phyloP scores from a whole-genome alignment of 2,888 invertebrate genomes.

The Orthosia cruda region DNA sequence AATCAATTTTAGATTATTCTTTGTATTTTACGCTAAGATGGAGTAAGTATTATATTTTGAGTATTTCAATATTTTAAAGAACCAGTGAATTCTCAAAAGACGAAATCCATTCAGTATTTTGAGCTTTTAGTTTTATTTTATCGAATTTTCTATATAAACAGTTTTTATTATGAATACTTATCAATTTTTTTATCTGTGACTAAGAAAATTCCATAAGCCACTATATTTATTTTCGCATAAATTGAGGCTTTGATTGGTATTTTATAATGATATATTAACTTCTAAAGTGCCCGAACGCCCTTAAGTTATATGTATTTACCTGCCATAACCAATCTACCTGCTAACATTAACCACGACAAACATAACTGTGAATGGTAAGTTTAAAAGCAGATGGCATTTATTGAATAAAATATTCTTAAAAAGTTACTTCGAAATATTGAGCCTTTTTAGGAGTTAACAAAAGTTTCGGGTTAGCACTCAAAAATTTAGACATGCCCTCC shows the following conservation, averaged over 20 bases:
- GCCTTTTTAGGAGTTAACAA: background rate
- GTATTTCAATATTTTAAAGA: background rate
- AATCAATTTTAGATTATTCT: conserved; percentile 12
- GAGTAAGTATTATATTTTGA: background rate
- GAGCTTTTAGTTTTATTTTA: background rate
- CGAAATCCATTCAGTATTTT: background rate
- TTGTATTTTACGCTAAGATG: conserved; percentile 22
- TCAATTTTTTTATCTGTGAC: too few relatives aligned
- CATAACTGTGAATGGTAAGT: background rate
- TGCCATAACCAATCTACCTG: background rate
- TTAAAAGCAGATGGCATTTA: background rate
- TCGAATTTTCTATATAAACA: background rate
- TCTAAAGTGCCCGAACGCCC: background rate
- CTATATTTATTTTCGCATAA: too few relatives aligned
- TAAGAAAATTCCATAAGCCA: too few relatives aligned
- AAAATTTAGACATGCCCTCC: too few relatives aligned
- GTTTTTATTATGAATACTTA: too few relatives aligned
- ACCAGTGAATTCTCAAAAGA: background rate
- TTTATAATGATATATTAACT: too few relatives aligned
- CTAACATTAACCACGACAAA: background rate
- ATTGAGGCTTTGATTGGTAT: too few relatives aligned
- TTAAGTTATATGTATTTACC: too few relatives aligned
- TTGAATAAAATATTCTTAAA: background rate
- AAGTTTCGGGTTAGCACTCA: background rate
- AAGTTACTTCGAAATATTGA: background rate